Evolutionary conservation across 2,797 vertebrate genomes (phyloP).

Genomic region (Lithobates pipiens): DNA sequence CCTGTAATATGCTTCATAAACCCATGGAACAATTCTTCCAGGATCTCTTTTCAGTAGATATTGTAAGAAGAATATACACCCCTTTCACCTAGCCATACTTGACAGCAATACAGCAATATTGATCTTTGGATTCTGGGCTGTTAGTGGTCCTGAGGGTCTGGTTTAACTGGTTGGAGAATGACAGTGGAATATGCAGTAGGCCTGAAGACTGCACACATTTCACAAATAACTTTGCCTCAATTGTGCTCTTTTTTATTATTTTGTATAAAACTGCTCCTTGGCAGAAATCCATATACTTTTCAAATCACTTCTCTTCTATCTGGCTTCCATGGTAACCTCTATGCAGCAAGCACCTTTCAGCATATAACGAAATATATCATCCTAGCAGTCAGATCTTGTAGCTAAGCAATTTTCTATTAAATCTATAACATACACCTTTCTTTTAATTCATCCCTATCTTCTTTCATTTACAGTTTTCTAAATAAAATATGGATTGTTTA

Average conservation of each 20-base stretch:
- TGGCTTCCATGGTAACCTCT: conserved; percentile 45
- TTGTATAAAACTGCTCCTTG: conserved; percentile 26
- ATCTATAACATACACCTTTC: conserved; percentile 21
- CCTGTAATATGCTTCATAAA: not conserved
- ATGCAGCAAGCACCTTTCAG: conserved; percentile 35
- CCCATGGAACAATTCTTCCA: not conserved
- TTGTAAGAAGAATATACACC: not conserved
- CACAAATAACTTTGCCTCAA: conserved; percentile 1
- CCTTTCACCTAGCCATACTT: not conserved
- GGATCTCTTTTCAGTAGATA: not conserved
- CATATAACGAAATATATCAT: conserved; percentile 42
- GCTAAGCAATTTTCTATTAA: conserved; percentile 21
- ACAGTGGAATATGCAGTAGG: not conserved
- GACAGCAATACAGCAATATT: not conserved
- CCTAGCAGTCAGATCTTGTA: conserved; percentile 41
- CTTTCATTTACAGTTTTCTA: not conserved
- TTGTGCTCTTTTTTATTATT: conserved; percentile 34
- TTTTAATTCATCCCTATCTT: not conserved
- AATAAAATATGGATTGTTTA: not conserved
- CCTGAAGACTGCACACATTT: conserved; percentile 9
- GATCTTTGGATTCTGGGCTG: not conserved
- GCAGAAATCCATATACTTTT: conserved; percentile 42
- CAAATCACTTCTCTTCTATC: conserved; percentile 36
- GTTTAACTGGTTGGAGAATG: not conserved
- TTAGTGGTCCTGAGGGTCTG: conserved; percentile 10